Evolutionary conservation across 2,797 vertebrate species (phyloP).

Genomic region (Macropus fuliginosus): DNA sequence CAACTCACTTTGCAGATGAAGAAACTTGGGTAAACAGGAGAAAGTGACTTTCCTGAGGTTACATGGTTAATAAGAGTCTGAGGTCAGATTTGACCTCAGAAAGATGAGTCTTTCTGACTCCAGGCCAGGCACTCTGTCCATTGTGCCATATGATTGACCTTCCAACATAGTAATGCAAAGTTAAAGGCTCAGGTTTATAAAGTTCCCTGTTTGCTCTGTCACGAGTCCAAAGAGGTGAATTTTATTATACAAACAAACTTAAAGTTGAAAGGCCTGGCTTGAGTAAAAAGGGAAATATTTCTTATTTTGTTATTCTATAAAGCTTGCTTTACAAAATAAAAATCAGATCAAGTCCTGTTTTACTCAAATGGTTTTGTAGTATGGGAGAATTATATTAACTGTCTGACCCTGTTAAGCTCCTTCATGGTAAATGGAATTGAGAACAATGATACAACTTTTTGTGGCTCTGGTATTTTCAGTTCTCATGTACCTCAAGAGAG

Average conservation of each 20-base stretch:
- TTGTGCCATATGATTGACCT: accelerated
- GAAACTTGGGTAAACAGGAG: neutral
- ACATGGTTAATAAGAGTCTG: neutral
- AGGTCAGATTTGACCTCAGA: too few relatives aligned
- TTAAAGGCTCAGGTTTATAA: constrained; percentile 11
- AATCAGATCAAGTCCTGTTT: constrained; percentile 24
- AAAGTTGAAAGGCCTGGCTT: constrained; percentile 39
- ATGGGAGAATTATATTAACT: constrained; percentile 47
- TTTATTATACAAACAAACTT: constrained; percentile 46
- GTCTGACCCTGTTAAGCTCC: constrained; percentile 68
- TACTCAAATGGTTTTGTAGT: constrained; percentile 25
- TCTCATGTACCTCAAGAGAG: neutral
- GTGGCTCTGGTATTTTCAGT: constrained; percentile 26
- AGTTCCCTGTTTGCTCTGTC: constrained; percentile 9
- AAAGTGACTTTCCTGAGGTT: neutral
- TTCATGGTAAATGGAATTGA: neutral
- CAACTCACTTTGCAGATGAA: neutral
- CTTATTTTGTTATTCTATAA: neutral
- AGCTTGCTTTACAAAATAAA: constrained; percentile 71
- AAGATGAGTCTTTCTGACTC: neutral
- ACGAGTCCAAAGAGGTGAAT: constrained; percentile 40
- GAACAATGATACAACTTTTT: constrained; percentile 61
- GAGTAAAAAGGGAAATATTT: constrained; percentile 54
- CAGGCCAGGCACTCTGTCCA: too few relatives aligned
- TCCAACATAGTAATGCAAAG: neutral